phyloP scores from a whole-genome alignment of 2,113 vertebrate species.

The Micromys minutus region DNA sequence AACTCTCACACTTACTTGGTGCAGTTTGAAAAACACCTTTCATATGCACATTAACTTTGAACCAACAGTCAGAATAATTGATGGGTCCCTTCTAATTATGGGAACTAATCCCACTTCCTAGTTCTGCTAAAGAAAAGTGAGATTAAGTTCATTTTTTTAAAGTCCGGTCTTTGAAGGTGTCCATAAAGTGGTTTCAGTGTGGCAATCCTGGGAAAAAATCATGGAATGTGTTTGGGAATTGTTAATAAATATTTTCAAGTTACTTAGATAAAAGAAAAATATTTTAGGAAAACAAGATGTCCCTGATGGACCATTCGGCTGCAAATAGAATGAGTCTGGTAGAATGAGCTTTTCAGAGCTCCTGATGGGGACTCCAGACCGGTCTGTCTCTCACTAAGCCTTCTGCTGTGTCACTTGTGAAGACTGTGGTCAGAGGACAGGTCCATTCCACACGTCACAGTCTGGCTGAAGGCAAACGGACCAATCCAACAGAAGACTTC shows the following conservation, averaged over 20 bases:
- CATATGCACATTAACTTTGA: not conserved
- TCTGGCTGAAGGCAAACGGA: not conserved
- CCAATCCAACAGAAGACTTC: not conserved
- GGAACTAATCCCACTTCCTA: constrained; percentile 60
- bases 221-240: not conserved
- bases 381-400: not conserved
- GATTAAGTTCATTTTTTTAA: not conserved
- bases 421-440: not conserved
- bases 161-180: constrained; percentile 48
- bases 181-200: not conserved
- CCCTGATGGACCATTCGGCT: not conserved
- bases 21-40: constrained; percentile 6
- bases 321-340: constrained; percentile 13
- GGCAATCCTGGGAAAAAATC: constrained; percentile 34
- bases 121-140: constrained; percentile 70
- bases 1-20: not conserved
- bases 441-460: not conserved
- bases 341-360: not conserved
- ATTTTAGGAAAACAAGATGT: constrained; percentile 24
- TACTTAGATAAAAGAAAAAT: constrained; percentile 20
- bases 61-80: constrained; percentile 61
- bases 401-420: not conserved
- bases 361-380: not conserved
- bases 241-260: constrained; percentile 40
- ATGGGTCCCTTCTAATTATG: constrained; percentile 62